Conservation (phyloP, 2,797 vertebrate species). For the Sparidentex hasta region DNA sequence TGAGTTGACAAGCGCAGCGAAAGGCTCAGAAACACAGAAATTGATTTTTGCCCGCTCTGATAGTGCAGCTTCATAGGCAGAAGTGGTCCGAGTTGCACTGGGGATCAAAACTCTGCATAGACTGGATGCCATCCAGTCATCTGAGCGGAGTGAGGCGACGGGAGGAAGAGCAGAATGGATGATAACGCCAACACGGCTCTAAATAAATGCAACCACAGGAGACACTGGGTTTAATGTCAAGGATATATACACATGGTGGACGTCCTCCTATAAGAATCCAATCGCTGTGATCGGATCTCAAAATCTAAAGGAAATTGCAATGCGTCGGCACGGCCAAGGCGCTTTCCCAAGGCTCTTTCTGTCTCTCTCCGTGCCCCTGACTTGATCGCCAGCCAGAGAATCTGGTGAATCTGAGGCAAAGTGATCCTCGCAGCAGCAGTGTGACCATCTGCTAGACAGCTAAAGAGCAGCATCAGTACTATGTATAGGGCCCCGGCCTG, state of each 20-base stretch:
- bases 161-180: slow-evolving; percentile 41
- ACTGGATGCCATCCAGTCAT: slow-evolving; percentile 43
- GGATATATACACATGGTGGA: not conserved
- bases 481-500: slow-evolving; percentile 87
- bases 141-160: slow-evolving; percentile 31
- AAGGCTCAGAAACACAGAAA: not conserved
- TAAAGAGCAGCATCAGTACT: slow-evolving; percentile 86
- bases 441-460: slow-evolving; percentile 88
- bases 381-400: slow-evolving; percentile 83
- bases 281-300: slow-evolving; percentile 44
- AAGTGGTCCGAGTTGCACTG: slow-evolving; percentile 39
- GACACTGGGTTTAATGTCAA: slow-evolving; percentile 22
- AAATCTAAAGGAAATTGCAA: slow-evolving; percentile 35
- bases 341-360: slow-evolving; percentile 65
- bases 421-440: slow-evolving; percentile 83
- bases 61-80: slow-evolving; percentile 33
- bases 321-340: slow-evolving; percentile 22
- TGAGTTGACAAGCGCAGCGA: not conserved
- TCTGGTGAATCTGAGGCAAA: slow-evolving; percentile 82
- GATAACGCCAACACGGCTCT: slow-evolving; percentile 47
- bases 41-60: slow-evolving; percentile 1
- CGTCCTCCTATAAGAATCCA: slow-evolving; percentile 43
- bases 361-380: slow-evolving; percentile 49
- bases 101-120: slow-evolving; percentile 33
- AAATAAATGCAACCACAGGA: slow-evolving; percentile 51